phyloP scores from a whole-genome alignment of 2,797 vertebrate genomes.

The Takifugu ocellatus region DNA sequence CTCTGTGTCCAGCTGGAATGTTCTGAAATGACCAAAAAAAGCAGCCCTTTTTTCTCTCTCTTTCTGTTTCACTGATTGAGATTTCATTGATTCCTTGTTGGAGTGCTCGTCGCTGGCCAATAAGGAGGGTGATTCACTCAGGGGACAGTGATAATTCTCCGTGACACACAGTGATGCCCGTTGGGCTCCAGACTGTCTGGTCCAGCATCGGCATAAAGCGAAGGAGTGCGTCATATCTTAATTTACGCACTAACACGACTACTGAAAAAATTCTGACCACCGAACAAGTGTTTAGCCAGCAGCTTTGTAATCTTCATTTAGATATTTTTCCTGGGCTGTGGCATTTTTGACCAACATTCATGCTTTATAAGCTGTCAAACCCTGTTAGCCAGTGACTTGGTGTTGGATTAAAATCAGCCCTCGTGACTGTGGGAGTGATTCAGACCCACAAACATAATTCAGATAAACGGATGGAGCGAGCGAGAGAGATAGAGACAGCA shows the following conservation, averaged over 20 bases:
- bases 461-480: constrained; percentile 36
- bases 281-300: constrained; percentile 3
- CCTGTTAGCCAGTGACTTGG: background rate
- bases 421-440: constrained; percentile 39
- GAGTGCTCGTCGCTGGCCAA: constrained; percentile 64
- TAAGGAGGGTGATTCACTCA: constrained; percentile 68
- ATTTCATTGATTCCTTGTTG: constrained; percentile 74
- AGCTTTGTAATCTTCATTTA: background rate
- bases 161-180: constrained; percentile 58
- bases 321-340: too few relatives aligned
- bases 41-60: constrained; percentile 16
- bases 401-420: constrained; percentile 33
- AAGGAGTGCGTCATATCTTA: constrained; percentile 47
- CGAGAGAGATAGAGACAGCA: constrained; percentile 26
- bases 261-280: constrained; percentile 1
- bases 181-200: constrained; percentile 63
- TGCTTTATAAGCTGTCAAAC: background rate
- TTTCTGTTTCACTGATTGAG: constrained; percentile 62
- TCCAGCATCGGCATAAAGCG: constrained; percentile 44
- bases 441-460: constrained; percentile 44
- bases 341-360: too few relatives aligned
- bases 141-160: constrained; percentile 65
- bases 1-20: constrained; percentile 20
- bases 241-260: constrained; percentile 30
- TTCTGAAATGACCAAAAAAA: constrained; percentile 52